Evolutionary conservation across 2,888 invertebrate genomes (phyloP), one percentile per base, ranked within the genome.

Genomic region (Luperina nickerlii): DNA sequence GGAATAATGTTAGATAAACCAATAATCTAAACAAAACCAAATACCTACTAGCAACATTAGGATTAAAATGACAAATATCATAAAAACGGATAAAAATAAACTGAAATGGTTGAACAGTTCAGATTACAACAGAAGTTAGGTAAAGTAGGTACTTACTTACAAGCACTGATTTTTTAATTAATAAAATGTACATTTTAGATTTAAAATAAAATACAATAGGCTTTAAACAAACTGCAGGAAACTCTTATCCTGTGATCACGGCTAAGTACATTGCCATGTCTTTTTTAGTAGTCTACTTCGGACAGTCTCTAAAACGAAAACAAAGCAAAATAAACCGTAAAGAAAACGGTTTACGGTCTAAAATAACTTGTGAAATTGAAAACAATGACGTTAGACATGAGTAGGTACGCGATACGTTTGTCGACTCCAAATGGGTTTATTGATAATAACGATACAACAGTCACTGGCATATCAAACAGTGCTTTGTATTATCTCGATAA

Each of bases 351-450:
- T 68, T 63, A 84, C 74, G 69, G 74, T 84, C 24, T 69, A 76
- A 78, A 82, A 72, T 76, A 20, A 71, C 68, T 74, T 74, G 71
- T 15, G 11, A 67, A 71, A 68, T 71, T 27, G 51, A 67, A 82
- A 86, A 89, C 88, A 89, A 88, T 93, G 89, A 91, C 90, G 89
- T 90, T 89, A 85, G 89, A 85, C 84, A 88, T 82, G 81, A 87
- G 85, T 84, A 87, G 87, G 84, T 84, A 83, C 67, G 65, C 62
- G 65, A 87, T 89, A 93, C 93, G 93, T 89, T 90, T 76, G 84
- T 89, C 69, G 94, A 94, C 91, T 94, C 79, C 88, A 90, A 94
- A 94, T 94, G 86, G 91, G 85, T 90, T 92, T 92, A 91, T 92
- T 92, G 92, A 91, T 91, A 91, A 90, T 89, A 87, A 83, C 81